Conservation (phyloP, 2,113 vertebrate species). For the Gasterosteus nipponicus region DNA sequence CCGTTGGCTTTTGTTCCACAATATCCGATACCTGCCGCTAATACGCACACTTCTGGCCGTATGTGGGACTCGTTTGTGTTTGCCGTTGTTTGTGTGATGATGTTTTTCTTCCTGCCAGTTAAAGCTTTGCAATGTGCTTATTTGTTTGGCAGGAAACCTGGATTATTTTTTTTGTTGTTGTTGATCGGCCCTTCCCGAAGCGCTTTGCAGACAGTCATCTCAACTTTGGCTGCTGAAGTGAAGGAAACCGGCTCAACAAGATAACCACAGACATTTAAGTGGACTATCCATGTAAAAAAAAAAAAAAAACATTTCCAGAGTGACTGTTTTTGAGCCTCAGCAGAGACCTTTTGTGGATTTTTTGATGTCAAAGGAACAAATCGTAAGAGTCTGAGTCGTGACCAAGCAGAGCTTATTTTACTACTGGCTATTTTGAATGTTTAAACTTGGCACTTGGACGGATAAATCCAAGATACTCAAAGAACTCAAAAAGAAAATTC, state of each 20-base stretch:
- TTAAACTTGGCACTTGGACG: conserved; percentile 29
- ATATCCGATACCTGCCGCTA: background rate
- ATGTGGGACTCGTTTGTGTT: background rate
- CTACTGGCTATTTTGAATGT: conserved; percentile 46
- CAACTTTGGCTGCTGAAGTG: conserved; percentile 15
- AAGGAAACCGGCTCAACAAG: conserved; percentile 15
- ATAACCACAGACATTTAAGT: conserved; percentile 1
- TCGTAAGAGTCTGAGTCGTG: conserved; percentile 4
- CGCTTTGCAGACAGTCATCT: conserved; percentile 32
- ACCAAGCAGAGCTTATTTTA: conserved; percentile 39
- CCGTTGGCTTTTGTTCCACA: background rate
- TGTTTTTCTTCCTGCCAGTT: background rate
- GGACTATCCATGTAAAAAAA: background rate
- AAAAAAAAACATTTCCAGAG: background rate
- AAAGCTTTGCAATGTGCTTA: conserved; percentile 14
- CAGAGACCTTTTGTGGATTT: conserved; percentile 5
- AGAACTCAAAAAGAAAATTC: background rate
- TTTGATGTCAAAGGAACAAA: conserved; percentile 13
- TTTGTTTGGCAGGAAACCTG: conserved; percentile 53
- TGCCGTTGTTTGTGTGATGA: background rate
- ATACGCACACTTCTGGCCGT: background rate
- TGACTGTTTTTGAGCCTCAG: conserved; percentile 28
- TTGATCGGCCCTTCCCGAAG: conserved; percentile 11
- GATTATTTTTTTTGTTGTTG: conserved; percentile 19
- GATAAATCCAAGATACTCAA: conserved; percentile 19